These are phyloP conservation scores for Metopia argyrocephala DNA, from an alignment of 2,888 invertebrate genomes.

Conservation along the genomic window DNA sequence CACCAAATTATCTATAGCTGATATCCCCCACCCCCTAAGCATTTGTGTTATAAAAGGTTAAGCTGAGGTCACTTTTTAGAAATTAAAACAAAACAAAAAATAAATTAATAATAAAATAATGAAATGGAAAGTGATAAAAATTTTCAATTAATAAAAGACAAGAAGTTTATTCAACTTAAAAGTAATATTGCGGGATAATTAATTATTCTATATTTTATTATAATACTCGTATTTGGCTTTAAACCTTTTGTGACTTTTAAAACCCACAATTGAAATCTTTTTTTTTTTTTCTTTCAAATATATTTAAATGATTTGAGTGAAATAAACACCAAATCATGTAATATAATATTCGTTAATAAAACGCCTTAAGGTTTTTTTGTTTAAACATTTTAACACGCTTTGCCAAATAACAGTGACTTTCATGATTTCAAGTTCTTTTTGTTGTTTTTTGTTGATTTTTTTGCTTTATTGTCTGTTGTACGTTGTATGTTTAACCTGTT, in stretches of 20 bases:
- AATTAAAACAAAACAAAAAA: constrained; percentile 9
- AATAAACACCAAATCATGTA: too few relatives aligned
- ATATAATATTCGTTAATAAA: not conserved
- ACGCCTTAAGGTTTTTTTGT: constrained; percentile 48
- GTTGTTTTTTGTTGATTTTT: not conserved
- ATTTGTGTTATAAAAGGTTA: constrained; percentile 52
- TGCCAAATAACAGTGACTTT: constrained; percentile 22
- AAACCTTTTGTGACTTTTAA: too few relatives aligned
- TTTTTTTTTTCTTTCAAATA: too few relatives aligned
- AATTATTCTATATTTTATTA: too few relatives aligned
- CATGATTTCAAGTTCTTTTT: constrained; percentile 19
- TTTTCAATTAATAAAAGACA: too few relatives aligned
- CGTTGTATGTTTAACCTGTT: constrained; percentile 45
- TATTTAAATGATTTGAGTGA: too few relatives aligned
- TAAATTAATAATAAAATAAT: not conserved
- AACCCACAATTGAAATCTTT: too few relatives aligned
- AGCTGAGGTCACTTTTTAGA: constrained; percentile 44
- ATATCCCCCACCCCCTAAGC: constrained; percentile 16
- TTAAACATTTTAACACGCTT: constrained; percentile 31
- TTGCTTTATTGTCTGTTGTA: too few relatives aligned
- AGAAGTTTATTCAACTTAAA: too few relatives aligned
- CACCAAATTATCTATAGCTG: constrained; percentile 6
- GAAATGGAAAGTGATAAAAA: too few relatives aligned
- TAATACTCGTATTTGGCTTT: too few relatives aligned
- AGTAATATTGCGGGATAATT: too few relatives aligned